A percentile compares a stretch with the other conserved stretches of the same genome.
Conservation (phyloP, 1,140 invertebrate species). For the Drosophila watanabei region DNA sequence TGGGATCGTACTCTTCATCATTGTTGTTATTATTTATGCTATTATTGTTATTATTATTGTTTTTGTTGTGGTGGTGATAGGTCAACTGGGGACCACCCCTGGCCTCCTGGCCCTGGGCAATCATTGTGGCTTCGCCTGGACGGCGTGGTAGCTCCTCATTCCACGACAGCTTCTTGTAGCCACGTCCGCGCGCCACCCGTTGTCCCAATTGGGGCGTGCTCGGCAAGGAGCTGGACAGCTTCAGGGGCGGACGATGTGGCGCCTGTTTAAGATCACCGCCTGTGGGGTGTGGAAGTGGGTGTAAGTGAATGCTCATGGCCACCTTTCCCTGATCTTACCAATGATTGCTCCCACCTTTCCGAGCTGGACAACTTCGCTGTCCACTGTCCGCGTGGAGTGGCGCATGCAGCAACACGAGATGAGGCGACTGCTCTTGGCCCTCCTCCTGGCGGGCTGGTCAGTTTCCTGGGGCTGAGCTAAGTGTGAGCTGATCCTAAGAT, state of each 20-base stretch:
- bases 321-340: slow-evolving; percentile 10
- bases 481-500: not conserved
- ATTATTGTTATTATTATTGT: slow-evolving; percentile 36
- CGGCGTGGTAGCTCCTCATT: slow-evolving; percentile 27
- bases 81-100: slow-evolving; percentile 34
- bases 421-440: slow-evolving; percentile 29
- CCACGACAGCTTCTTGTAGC: slow-evolving; percentile 63
- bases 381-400: slow-evolving; percentile 40
- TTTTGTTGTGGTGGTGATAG: slow-evolving; percentile 37
- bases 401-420: slow-evolving; percentile 54
- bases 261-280: slow-evolving; percentile 15
- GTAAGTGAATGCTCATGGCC: not conserved
- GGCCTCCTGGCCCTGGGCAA: slow-evolving; percentile 40
- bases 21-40: slow-evolving; percentile 39
- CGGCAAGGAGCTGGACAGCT: slow-evolving; percentile 62
- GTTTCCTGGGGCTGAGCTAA: not conserved
- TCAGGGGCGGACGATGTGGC: slow-evolving; percentile 24
- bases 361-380: slow-evolving; percentile 26
- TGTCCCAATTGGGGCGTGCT: slow-evolving; percentile 64
- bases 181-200: slow-evolving; percentile 37
- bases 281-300: slow-evolving; percentile 5
- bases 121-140: slow-evolving; percentile 26
- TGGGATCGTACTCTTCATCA: slow-evolving; percentile 55
- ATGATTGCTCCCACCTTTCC: slow-evolving; percentile 5
- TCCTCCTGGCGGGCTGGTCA: slow-evolving; percentile 25